Base-by-base conservation (phyloP, 1,140 invertebrate species). In the Agrypnia vestita region DNA sequence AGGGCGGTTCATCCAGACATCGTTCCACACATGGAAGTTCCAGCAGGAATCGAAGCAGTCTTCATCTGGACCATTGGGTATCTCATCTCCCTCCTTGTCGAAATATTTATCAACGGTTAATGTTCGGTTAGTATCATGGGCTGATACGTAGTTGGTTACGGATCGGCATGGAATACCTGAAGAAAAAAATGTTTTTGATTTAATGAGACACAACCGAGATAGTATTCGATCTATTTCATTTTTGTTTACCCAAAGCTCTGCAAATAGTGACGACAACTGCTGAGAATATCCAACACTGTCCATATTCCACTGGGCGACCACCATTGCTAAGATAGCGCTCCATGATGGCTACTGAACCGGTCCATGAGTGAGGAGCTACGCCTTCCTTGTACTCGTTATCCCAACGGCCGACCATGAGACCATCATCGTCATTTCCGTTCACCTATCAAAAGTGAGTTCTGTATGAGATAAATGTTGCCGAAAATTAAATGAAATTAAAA, bases 21-120 rank as follows among this genome's bases (percentile, higher is more conserved):
- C 95, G 84, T 95, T 95, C 95, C 95, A 96, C 0, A 94, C 94
- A 85, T 96, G 95, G 89, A 95, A 96, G 87, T 96, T 96, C 95
- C 93, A 93, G 83, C 91, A 92, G 8, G 90, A 91, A 84, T 93
- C 91, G 77, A 88, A 90, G 76, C 90, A 92, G 81, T 91, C 90
- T 78, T 91, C 91, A 83, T 91, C 90, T 1, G 91, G 91, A 11
- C 91, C 91, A 64, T 91, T 90, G 13, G 90, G 89, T 13, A 94
- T 91, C 85, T 92, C 91, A 75, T 94, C 92, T 13, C 93, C 87
- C 86, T 91, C 90, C 86, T 90, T 85, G 80, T 92, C 91, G 82
- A 92, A 92, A 84, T 93, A 95, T 85, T 91, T 91, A 85, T 95
- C 94, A 51, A 95, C 91, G 1, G 93, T 94, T 78, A 95, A 89